These are phyloP conservation scores for Coenonympha glycerion DNA, from an alignment of 2,888 invertebrate genomes.

Conservation along the genomic window DNA sequence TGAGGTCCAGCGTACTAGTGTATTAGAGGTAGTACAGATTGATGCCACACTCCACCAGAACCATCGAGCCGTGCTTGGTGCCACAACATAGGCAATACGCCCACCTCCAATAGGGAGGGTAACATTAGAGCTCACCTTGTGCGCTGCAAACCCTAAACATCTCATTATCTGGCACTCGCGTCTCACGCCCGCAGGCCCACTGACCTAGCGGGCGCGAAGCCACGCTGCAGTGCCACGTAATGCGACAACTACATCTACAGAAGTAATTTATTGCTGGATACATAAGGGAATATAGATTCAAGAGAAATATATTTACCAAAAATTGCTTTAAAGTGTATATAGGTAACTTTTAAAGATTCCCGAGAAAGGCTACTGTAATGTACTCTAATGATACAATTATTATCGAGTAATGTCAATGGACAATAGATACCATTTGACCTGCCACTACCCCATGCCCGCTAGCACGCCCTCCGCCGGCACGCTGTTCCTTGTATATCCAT, in stretches of 20 bases:
- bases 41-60: constrained; percentile 59
- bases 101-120: constrained; percentile 76
- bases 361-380: constrained; percentile 76
- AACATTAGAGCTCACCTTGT: constrained; percentile 75
- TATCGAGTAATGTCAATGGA: constrained; percentile 75
- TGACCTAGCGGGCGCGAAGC: constrained; percentile 6
- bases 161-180: constrained; percentile 49
- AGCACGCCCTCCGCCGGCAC: constrained; percentile 71
- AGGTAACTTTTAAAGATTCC: constrained; percentile 73
- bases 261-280: constrained; percentile 75
- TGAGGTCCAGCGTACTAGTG: too few species aligned
- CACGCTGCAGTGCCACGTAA: constrained; percentile 45
- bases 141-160: constrained; percentile 71
- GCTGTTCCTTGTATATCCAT: constrained; percentile 69
- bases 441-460: constrained; percentile 67
- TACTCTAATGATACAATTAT: constrained; percentile 77
- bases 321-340: constrained; percentile 72
- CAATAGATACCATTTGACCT: constrained; percentile 74
- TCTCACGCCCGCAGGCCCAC: neutral
- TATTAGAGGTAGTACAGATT: constrained; percentile 46
- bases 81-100: constrained; percentile 74
- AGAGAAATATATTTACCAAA: constrained; percentile 75
- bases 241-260: constrained; percentile 68
- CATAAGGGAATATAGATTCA: constrained; percentile 74
- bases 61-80: constrained; percentile 71